phyloP scores from a whole-genome alignment of 2,888 invertebrate species.

The Volucella inanis region DNA sequence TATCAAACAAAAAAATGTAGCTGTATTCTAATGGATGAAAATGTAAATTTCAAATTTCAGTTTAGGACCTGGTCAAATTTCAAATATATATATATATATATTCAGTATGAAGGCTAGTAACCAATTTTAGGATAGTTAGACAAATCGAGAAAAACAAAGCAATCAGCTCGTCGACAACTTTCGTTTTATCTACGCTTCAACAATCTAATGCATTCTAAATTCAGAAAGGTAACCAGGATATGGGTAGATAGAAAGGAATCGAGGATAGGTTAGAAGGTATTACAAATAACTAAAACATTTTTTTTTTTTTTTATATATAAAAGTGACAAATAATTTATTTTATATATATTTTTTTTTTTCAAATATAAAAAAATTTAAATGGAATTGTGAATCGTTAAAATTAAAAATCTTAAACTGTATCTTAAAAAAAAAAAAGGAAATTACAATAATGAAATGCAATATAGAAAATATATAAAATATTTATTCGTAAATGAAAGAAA shows the following conservation, averaged over 20 bases:
- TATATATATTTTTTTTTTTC: constrained; percentile 8
- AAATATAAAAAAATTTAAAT: constrained; percentile 29
- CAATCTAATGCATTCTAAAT: not conserved
- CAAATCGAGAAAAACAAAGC: not conserved
- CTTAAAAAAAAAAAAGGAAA: constrained; percentile 11
- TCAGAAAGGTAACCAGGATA: not conserved
- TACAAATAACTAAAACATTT: constrained; percentile 28
- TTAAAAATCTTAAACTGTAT: constrained; percentile 9
- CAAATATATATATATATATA: too few species aligned
- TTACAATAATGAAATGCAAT: not conserved
- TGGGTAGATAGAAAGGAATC: constrained; percentile 9
- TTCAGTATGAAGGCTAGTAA: too few species aligned
- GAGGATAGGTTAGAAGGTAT: constrained; percentile 1
- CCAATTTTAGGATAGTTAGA: too few species aligned
- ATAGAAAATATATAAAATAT: too few species aligned
- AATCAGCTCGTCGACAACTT: not conserved
- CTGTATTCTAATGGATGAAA: too few species aligned
- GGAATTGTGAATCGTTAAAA: constrained; percentile 21
- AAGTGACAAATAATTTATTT: constrained; percentile 63
- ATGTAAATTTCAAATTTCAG: too few species aligned
- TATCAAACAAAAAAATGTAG: too few species aligned
- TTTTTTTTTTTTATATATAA: constrained; percentile 25
- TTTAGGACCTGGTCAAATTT: too few species aligned
- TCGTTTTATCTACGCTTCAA: too few species aligned
- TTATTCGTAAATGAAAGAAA: too few species aligned